These are phyloP conservation scores for Perizoma flavofasciatum DNA, from an alignment of 2,888 invertebrate species.

Conservation along the genomic window DNA sequence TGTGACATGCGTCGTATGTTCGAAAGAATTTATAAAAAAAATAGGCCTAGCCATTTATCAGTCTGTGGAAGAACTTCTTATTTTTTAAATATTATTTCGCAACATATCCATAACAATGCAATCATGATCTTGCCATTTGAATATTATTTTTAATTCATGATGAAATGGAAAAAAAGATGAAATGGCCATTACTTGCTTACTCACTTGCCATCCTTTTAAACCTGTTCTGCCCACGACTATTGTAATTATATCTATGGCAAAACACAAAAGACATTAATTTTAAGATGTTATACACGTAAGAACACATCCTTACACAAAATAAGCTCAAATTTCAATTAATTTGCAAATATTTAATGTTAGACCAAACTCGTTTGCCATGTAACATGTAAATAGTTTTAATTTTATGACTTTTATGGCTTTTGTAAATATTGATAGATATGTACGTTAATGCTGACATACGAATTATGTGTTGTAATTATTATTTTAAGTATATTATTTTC, in stretches of 20 bases:
- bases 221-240: slow-evolving; percentile 5
- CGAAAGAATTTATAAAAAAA: too few relatives aligned
- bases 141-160: slow-evolving; percentile 8
- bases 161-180: neutral
- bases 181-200: slow-evolving; percentile 13
- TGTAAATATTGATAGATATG: slow-evolving; percentile 34
- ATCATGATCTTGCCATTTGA: slow-evolving; percentile 30
- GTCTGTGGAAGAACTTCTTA: too few relatives aligned
- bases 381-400: slow-evolving; percentile 66
- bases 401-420: slow-evolving; percentile 46
- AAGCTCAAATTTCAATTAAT: slow-evolving; percentile 38
- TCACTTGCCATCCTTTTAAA: slow-evolving; percentile 21
- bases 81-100: neutral
- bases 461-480: neutral
- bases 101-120: slow-evolving; percentile 26
- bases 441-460: too few relatives aligned
- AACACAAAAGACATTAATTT: slow-evolving; percentile 57
- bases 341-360: slow-evolving; percentile 41
- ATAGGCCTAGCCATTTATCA: too few relatives aligned
- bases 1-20: too few relatives aligned
- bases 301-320: slow-evolving; percentile 30
- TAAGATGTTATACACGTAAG: slow-evolving; percentile 30
- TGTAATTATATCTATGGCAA: slow-evolving; percentile 41
- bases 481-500: slow-evolving; percentile 39
- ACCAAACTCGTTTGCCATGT: slow-evolving; percentile 79